phyloP scores from a whole-genome alignment of 1,140 invertebrate species.

The Drosophila oshimai region DNA sequence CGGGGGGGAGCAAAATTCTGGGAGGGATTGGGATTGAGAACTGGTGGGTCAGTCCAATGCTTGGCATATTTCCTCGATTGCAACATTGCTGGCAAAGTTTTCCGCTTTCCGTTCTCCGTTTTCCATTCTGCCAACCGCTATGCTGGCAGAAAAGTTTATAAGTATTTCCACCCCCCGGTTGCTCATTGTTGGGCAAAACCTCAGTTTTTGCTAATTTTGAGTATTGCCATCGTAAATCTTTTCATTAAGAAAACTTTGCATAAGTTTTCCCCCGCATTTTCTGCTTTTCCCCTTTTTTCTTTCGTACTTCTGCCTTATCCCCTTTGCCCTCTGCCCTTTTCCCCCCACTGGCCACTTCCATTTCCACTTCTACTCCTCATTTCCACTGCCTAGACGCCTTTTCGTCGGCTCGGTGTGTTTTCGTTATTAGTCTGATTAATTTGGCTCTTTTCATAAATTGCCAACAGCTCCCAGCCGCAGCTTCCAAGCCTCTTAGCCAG shows the following conservation, averaged over 20 bases:
- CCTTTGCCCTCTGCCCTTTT: background rate
- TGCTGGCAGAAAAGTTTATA: conserved; percentile 61
- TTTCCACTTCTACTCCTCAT: too few species aligned
- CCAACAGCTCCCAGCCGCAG: conserved; percentile 75
- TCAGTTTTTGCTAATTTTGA: conserved; percentile 81
- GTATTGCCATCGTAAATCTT: conserved; percentile 82
- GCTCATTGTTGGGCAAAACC: conserved; percentile 74
- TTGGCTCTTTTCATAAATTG: conserved; percentile 83
- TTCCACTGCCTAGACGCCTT: conserved; percentile 57
- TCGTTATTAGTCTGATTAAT: conserved; percentile 83
- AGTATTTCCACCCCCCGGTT: conserved; percentile 23
- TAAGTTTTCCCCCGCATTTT: conserved; percentile 58
- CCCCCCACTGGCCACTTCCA: conserved; percentile 32
- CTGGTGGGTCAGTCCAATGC: background rate
- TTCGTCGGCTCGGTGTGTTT: conserved; percentile 71
- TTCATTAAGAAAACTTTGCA: conserved; percentile 83
- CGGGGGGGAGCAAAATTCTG: background rate
- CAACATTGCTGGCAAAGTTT: conserved; percentile 49
- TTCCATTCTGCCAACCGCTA: conserved; percentile 35
- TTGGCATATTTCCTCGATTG: conserved; percentile 34
- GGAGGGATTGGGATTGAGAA: background rate
- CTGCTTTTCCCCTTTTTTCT: conserved; percentile 10
- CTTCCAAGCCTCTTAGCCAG: conserved; percentile 31
- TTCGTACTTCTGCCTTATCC: background rate
- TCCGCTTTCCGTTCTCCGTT: too few species aligned